Conservation (phyloP, 2,797 vertebrate species). For the Molothrus ater region DNA sequence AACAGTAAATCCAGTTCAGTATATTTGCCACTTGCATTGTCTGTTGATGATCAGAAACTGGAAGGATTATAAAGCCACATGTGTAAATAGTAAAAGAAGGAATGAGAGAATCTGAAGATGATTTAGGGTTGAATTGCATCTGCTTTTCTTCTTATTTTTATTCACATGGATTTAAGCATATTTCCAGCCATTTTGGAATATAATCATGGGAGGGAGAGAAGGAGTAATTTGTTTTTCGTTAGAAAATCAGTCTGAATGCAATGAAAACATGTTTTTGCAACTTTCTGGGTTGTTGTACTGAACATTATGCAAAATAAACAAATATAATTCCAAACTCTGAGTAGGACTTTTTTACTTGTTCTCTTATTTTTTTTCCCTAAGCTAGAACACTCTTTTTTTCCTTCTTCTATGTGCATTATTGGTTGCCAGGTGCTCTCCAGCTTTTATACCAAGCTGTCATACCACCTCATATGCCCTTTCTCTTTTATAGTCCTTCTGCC, state of each 20-base stretch:
- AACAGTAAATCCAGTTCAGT: not conserved
- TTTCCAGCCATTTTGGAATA: constrained; percentile 40
- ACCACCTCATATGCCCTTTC: not conserved
- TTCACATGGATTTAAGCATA: not conserved
- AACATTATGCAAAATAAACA: constrained; percentile 66
- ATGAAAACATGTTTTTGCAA: constrained; percentile 47
- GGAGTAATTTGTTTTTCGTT: not conserved
- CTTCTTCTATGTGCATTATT: not conserved
- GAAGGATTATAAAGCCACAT: constrained; percentile 8
- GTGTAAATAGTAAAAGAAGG: constrained; percentile 46
- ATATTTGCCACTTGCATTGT: not conserved
- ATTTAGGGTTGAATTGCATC: constrained; percentile 60
- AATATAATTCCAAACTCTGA: constrained; percentile 50
- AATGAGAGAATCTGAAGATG: constrained; percentile 49
- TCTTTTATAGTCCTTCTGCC: not conserved
- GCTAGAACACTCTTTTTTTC: not conserved
- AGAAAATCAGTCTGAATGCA: constrained; percentile 32
- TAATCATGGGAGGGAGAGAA: not conserved
- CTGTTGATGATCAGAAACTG: constrained; percentile 17
- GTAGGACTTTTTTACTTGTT: constrained; percentile 24
- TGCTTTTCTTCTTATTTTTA: not conserved
- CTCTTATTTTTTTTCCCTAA: not conserved
- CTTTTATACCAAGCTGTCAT: not conserved
- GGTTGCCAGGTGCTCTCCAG: not conserved
- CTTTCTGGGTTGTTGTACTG: constrained; percentile 48